Evolutionary conservation across 2,797 vertebrate species (phyloP).

Genomic region (Onychomys leucogaster): DNA sequence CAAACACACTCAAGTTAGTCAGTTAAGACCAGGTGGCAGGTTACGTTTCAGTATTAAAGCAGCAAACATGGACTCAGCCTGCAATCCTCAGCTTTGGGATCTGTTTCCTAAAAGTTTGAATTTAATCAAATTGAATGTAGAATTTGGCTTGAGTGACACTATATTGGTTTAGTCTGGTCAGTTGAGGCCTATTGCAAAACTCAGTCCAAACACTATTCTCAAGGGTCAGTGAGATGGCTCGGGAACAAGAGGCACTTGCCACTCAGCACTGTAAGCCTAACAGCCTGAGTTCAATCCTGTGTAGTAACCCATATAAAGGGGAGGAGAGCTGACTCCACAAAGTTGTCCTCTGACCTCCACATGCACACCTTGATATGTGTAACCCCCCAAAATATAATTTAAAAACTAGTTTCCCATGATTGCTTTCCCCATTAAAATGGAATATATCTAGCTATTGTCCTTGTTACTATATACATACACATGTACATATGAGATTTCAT

Average conservation of each 20-base stretch:
- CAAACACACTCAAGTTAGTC: no score
- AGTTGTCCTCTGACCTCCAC: neutral
- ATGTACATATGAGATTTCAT: neutral
- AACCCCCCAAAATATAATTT: neutral
- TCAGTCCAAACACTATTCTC: neutral
- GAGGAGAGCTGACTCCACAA: neutral
- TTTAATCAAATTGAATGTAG: neutral
- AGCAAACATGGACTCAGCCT: neutral
- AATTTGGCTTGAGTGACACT: neutral
- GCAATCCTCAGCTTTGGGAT: neutral
- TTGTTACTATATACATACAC: neutral
- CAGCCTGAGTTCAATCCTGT: neutral
- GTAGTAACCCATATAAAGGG: no score
- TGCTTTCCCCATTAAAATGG: constrained; percentile 12
- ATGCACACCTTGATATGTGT: neutral
- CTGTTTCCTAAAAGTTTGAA: neutral
- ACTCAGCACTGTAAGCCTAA: neutral
- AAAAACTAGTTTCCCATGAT: neutral
- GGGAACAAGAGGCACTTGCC: neutral
- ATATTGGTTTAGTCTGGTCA: neutral
- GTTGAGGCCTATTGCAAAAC: neutral
- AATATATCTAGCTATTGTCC: neutral
- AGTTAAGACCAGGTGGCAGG: neutral
- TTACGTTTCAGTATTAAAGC: neutral
- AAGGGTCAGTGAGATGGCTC: neutral